A percentile compares a stretch with the other conserved stretches of the same genome.
These are phyloP conservation scores for Poeciliopsis turneri DNA, from an alignment of 2,797 vertebrate genomes.

Conservation along the genomic window DNA sequence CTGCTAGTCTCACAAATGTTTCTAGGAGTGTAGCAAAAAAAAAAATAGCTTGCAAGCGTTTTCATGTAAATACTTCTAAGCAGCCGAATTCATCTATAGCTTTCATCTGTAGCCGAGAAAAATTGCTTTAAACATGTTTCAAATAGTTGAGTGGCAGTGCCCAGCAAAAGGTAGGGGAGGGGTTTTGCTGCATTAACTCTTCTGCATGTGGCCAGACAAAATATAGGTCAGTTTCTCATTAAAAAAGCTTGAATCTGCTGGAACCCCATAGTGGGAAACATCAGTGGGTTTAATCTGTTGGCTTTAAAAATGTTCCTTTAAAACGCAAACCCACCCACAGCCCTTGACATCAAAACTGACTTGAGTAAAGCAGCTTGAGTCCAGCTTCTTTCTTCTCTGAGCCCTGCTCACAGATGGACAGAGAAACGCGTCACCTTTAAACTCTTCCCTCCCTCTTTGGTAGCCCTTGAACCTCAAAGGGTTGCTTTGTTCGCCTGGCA, in stretches of 20 bases:
- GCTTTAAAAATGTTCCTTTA: neutral
- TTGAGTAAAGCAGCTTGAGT: slow-evolving; percentile 6
- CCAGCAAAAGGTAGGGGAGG: neutral
- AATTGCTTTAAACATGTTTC: neutral
- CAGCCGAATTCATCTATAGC: neutral
- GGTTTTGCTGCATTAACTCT: neutral
- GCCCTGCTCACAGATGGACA: slow-evolving; percentile 17
- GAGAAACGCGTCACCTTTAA: slow-evolving; percentile 68
- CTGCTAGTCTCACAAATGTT: neutral
- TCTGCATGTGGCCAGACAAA: neutral
- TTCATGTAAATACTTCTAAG: neutral
- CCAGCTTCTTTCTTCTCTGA: slow-evolving; percentile 13
- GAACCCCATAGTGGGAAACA: neutral
- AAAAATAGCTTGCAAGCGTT: neutral
- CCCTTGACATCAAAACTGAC: neutral
- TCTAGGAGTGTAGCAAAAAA: neutral
- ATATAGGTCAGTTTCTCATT: neutral
- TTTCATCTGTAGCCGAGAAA: neutral
- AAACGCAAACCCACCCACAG: neutral
- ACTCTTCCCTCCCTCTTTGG: slow-evolving; percentile 56
- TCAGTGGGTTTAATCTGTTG: neutral
- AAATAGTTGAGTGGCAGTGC: neutral
- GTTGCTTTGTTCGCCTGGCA: slow-evolving; percentile 65
- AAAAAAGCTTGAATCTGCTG: neutral
- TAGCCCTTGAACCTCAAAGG: slow-evolving; percentile 65